Percentiles rank a stretch among this genome's conserved stretches.
phyloP scores from a whole-genome alignment of 2,888 invertebrate genomes.

The Eupithecia exiguata region DNA sequence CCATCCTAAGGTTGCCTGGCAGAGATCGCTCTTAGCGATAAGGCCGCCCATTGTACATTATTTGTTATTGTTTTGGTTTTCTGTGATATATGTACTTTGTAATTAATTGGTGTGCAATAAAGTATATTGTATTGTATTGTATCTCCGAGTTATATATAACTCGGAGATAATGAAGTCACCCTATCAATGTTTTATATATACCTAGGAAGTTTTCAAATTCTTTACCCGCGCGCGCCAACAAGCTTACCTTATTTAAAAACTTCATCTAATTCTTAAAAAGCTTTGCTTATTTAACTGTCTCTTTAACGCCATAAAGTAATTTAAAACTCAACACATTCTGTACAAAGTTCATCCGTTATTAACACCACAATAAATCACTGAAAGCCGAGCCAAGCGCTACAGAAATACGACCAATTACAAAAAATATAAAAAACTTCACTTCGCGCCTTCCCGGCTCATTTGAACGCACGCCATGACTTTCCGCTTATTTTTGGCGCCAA shows the following conservation, averaged over 20 bases:
- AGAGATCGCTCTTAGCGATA: no score
- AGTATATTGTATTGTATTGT: no score
- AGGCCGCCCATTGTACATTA: no score
- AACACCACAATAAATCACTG: conserved; percentile 58
- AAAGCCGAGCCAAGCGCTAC: conserved; percentile 55
- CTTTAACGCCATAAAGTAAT: conserved; percentile 22
- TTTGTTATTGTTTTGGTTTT: no score
- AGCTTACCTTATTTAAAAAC: background rate
- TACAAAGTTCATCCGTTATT: conserved; percentile 42
- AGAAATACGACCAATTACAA: conserved; percentile 53
- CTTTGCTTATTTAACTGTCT: conserved; percentile 6
- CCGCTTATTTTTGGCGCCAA: conserved; percentile 67
- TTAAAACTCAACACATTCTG: conserved; percentile 34
- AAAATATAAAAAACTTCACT: conserved; percentile 58
- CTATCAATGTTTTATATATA: no score
- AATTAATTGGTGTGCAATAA: no score
- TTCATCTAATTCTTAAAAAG: background rate
- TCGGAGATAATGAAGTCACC: no score
- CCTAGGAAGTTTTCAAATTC: no score
- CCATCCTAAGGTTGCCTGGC: no score
- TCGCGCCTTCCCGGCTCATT: conserved; percentile 75
- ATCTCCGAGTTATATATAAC: no score
- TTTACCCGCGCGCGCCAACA: no score
- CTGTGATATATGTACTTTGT: no score
- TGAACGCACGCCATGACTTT: conserved; percentile 63